Percentiles rank a stretch among this genome's conserved stretches.
Conservation (phyloP, 2,113 vertebrate genomes). For the Heterotilapia buettikoferi region DNA sequence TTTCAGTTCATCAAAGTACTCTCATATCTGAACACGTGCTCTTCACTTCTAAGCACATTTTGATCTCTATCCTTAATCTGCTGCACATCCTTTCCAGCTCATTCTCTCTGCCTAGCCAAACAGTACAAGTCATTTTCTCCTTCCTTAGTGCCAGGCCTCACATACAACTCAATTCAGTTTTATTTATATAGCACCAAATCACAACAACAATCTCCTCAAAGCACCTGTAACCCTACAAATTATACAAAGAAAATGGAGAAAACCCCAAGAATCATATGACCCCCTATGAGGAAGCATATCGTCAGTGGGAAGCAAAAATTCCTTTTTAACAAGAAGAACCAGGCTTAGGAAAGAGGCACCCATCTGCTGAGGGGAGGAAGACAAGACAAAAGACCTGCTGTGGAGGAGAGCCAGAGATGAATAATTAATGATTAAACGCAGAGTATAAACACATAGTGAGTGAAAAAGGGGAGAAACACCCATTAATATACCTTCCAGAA, state of each 20-base stretch:
- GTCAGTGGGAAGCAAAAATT: not conserved
- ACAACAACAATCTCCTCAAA: not conserved
- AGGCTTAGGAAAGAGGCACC: not conserved
- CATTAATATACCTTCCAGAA: not conserved
- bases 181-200: not conserved
- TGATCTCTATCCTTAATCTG: not conserved
- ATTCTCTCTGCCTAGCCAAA: not conserved
- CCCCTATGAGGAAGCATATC: not conserved
- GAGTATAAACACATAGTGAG: not conserved
- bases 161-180: not conserved
- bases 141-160: rapidly evolving
- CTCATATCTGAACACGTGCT: not conserved
- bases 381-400: not conserved
- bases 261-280: not conserved
- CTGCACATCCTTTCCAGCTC: not conserved
- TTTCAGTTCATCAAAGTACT: not conserved
- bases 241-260: not conserved
- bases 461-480: not conserved
- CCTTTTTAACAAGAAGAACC: not conserved
- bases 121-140: not conserved
- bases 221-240: not conserved
- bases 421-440: not conserved
- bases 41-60: not conserved
- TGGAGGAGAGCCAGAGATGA: rapidly evolving
- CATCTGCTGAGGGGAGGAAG: not conserved